A percentile compares a stretch with the other conserved stretches of the same genome.
Conservation (phyloP, 2,888 invertebrate genomes). For the Stenurella melanura region DNA sequence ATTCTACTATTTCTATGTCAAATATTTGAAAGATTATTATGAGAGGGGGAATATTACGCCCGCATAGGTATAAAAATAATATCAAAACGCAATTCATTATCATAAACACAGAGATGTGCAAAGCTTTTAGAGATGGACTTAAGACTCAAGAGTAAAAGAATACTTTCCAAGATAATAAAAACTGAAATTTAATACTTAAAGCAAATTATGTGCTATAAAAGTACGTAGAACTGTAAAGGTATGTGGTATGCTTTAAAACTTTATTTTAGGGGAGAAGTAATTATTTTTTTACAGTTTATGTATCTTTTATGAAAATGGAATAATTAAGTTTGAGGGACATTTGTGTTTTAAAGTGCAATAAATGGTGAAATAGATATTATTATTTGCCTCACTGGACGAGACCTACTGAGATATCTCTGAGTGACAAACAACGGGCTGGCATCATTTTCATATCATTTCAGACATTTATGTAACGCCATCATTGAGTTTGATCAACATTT, state of each 20-base stretch:
- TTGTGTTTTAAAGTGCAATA: constrained; percentile 23
- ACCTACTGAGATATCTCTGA: constrained; percentile 8
- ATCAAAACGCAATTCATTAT: too few relatives aligned
- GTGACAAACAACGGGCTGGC: constrained; percentile 2
- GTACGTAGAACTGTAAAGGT: constrained; percentile 12
- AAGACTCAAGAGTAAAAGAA: background rate
- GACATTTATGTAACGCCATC: constrained; percentile 13
- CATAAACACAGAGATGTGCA: too few relatives aligned
- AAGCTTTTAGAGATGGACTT: too few relatives aligned
- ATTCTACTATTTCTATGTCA: too few relatives aligned
- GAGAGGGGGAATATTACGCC: too few relatives aligned
- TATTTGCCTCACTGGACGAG: constrained; percentile 14
- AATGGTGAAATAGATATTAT: constrained; percentile 27
- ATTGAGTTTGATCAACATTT: constrained; percentile 13
- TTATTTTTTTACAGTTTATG: constrained; percentile 25
- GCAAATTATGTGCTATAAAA: constrained; percentile 20
- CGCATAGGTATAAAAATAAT: too few relatives aligned
- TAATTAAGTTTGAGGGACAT: constrained; percentile 27
- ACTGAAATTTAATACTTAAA: background rate
- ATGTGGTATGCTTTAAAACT: constrained; percentile 3
- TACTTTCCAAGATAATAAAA: background rate
- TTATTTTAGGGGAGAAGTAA: constrained; percentile 23
- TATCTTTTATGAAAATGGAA: constrained; percentile 25
- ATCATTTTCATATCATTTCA: constrained; percentile 24
- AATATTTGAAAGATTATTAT: too few relatives aligned